phyloP scores from a whole-genome alignment of 2,888 invertebrate species.

The Standfussiana lucernea region DNA sequence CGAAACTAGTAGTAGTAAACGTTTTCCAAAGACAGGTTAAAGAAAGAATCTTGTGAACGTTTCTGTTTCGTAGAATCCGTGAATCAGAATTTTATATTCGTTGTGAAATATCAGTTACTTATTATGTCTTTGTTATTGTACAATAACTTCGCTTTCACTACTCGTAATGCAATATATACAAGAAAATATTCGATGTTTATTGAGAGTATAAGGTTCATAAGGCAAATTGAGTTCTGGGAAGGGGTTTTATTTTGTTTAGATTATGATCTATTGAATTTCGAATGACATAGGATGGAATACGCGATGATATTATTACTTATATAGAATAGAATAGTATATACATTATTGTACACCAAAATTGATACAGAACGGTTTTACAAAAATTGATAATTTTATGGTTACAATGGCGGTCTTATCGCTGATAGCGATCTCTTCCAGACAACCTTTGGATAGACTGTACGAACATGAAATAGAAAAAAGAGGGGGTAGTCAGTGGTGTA shows the following conservation, averaged over 20 bases:
- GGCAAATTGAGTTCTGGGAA: neutral
- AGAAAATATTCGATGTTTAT: slow-evolving; percentile 5
- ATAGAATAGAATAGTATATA: too few species aligned
- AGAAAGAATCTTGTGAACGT: neutral
- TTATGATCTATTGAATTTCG: neutral
- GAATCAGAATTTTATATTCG: neutral
- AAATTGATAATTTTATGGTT: too few species aligned
- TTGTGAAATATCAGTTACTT: neutral
- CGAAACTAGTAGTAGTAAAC: too few species aligned
- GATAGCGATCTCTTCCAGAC: too few species aligned
- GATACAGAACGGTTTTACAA: too few species aligned
- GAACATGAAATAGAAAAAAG: too few species aligned
- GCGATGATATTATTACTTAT: neutral
- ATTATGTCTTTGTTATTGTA: slow-evolving; percentile 9
- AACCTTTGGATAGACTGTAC: too few species aligned
- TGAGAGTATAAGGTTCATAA: slow-evolving; percentile 3
- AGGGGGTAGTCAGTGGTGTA: too few species aligned
- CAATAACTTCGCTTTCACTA: neutral
- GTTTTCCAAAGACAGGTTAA: neutral
- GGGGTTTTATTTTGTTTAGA: neutral
- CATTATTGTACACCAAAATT: too few species aligned
- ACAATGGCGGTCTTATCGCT: too few species aligned
- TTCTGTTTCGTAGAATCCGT: neutral
- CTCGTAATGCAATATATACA: slow-evolving; percentile 11
- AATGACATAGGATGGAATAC: too few species aligned